Conservation (phyloP, 2,888 invertebrate genomes). For the Oligia fasciuncula region DNA sequence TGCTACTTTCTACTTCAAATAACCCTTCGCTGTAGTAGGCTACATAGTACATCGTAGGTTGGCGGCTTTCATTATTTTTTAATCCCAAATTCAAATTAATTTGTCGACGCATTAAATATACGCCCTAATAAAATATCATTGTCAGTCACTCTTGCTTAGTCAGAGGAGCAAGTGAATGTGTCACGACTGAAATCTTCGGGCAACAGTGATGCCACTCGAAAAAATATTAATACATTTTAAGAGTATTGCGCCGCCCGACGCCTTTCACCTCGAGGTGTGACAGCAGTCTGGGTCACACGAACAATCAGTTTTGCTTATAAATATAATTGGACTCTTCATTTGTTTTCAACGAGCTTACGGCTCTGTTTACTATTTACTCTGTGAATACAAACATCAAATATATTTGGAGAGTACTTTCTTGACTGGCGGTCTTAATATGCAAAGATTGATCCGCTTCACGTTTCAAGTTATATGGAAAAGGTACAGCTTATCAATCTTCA, state of each 20-base stretch:
- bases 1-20: too few relatives aligned
- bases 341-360: neutral
- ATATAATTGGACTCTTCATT: neutral
- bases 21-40: too few relatives aligned
- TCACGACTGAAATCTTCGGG: neutral
- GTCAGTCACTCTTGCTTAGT: neutral
- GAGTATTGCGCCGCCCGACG: neutral
- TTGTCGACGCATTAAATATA: too few relatives aligned
- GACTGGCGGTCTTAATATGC: neutral
- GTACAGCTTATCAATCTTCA: slow-evolving; percentile 39
- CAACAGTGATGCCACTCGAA: neutral
- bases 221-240: neutral
- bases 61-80: too few relatives aligned
- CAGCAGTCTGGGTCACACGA: neutral
- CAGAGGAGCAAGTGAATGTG: neutral
- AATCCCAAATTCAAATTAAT: too few relatives aligned
- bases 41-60: too few relatives aligned
- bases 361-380: slow-evolving; percentile 1
- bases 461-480: slow-evolving; percentile 30
- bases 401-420: neutral
- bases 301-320: neutral
- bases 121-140: neutral
- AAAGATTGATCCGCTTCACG: slow-evolving; percentile 28
- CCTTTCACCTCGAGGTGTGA: too few relatives aligned
- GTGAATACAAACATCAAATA: neutral